Conservation (phyloP, 2,797 vertebrate genomes). For the Hybognathus amarus region DNA sequence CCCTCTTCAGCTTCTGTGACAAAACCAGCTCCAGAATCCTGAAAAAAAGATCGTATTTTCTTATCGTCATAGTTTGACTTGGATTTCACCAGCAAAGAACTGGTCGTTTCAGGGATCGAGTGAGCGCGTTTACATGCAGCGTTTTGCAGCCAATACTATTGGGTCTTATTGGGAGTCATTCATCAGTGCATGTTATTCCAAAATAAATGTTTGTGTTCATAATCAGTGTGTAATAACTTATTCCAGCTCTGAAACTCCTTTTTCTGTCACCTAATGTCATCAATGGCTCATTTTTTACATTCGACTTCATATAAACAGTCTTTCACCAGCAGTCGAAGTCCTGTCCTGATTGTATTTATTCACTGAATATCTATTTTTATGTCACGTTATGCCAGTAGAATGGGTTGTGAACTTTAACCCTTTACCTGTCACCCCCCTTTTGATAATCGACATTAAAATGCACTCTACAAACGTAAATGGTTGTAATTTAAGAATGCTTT, state of each 20-base stretch:
- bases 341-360: not conserved
- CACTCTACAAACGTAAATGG: no score
- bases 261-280: not conserved
- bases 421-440: no score
- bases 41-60: not conserved
- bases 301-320: not conserved
- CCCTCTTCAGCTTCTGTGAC: not conserved
- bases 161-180: not conserved
- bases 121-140: not conserved
- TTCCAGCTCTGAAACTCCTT: not conserved
- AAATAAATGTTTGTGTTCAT: not conserved
- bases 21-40: not conserved
- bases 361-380: not conserved
- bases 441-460: no score
- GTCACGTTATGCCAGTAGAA: not conserved
- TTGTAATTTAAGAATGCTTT: no score
- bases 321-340: not conserved
- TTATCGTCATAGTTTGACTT: not conserved
- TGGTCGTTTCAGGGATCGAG: not conserved
- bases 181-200: conserved; percentile 2
- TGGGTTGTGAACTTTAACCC: not conserved
- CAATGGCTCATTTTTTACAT: not conserved
- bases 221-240: not conserved
- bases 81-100: not conserved
- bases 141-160: not conserved